Percentiles rank a stretch among this genome's conserved stretches.
These are phyloP conservation scores for Pachymerium ferrugineum DNA, from an alignment of 2,888 invertebrate genomes.

Conservation along the genomic window DNA sequence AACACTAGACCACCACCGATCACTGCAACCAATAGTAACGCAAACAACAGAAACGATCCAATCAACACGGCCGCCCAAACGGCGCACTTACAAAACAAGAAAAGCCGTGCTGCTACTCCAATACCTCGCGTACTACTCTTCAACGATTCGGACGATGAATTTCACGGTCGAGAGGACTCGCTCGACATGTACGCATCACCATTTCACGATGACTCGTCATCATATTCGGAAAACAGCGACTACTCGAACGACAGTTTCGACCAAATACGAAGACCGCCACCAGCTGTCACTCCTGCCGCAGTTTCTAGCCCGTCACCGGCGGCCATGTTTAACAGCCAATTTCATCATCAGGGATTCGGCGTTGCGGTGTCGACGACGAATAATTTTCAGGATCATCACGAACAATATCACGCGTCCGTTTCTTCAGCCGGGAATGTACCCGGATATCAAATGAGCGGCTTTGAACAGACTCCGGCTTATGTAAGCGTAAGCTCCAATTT, in stretches of 20 bases:
- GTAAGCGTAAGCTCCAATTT: neutral
- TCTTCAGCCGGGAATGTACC: neutral
- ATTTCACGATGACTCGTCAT: constrained; percentile 53
- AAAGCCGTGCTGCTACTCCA: neutral
- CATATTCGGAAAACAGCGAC: constrained; percentile 54
- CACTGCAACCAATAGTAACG: neutral
- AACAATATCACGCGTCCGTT: neutral
- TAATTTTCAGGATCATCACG: constrained; percentile 9
- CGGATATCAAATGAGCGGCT: neutral
- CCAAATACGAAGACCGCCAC: constrained; percentile 53
- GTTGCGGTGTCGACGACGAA: constrained; percentile 40
- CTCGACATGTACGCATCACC: constrained; percentile 55
- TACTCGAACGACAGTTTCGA: constrained; percentile 44
- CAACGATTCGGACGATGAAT: constrained; percentile 46
- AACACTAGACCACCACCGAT: neutral
- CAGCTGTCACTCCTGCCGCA: constrained; percentile 35
- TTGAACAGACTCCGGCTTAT: neutral
- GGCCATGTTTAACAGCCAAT: constrained; percentile 17
- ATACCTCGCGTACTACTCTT: constrained; percentile 42
- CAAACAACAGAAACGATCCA: neutral
- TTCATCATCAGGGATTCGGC: constrained; percentile 33
- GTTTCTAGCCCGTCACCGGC: constrained; percentile 36
- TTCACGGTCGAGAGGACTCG: constrained; percentile 55
- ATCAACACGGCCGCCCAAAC: neutral
- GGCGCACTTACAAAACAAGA: neutral